Percentiles rank a stretch among this genome's conserved stretches.
Evolutionary conservation across 2,797 vertebrate genomes (phyloP).

Genomic region (Chrosomus eos): DNA sequence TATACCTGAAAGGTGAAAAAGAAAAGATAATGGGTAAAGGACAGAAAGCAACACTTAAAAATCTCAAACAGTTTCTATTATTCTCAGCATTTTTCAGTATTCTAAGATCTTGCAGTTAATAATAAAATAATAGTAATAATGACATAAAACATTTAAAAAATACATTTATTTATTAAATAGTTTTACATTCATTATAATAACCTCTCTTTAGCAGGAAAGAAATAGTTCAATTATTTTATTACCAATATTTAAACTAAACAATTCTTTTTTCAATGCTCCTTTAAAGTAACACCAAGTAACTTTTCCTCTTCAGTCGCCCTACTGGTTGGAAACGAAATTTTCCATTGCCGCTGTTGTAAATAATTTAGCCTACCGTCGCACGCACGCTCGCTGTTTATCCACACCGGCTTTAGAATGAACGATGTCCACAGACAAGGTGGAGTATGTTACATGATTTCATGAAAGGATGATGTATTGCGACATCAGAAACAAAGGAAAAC

Average conservation of each 20-base stretch:
- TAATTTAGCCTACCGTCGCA: too few relatives aligned
- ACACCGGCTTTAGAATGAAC: too few relatives aligned
- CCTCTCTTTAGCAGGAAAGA: not conserved
- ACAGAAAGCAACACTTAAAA: not conserved
- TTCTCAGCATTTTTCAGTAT: not conserved
- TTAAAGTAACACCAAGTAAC: too few relatives aligned
- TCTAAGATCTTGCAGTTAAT: not conserved
- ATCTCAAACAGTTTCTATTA: not conserved
- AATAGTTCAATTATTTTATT: not conserved
- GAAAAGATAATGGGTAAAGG: not conserved
- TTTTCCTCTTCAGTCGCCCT: too few relatives aligned
- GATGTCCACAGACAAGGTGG: too few relatives aligned
- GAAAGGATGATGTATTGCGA: too few relatives aligned
- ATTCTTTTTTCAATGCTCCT: not conserved
- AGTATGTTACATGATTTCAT: too few relatives aligned
- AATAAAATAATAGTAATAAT: not conserved
- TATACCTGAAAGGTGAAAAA: slow-evolving; percentile 81
- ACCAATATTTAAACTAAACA: not conserved
- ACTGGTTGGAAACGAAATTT: too few relatives aligned
- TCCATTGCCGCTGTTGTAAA: too few relatives aligned
- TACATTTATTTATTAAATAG: not conserved
- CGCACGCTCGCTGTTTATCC: too few relatives aligned
- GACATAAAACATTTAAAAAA: not conserved
- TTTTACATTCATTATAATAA: not conserved
- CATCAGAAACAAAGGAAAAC: too few relatives aligned